These are phyloP conservation scores for Bubo blakistoni DNA, from an alignment of 2,113 vertebrate species.

Conservation along the genomic window DNA sequence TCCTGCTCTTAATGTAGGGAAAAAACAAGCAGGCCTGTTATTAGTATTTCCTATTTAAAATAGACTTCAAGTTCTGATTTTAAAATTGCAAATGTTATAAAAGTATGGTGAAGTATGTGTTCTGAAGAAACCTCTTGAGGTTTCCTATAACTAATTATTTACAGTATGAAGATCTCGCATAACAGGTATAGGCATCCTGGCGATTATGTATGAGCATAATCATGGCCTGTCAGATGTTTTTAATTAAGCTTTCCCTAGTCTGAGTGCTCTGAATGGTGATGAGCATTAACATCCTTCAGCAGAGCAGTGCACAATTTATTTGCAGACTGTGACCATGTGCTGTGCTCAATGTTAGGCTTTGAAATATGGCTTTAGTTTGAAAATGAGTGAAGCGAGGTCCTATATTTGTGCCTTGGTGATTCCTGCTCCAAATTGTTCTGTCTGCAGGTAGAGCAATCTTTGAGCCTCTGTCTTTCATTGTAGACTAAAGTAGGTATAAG, in stretches of 20 bases:
- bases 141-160: constrained; percentile 52
- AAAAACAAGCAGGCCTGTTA: constrained; percentile 32
- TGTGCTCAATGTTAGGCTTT: not conserved
- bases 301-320: not conserved
- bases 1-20: not conserved
- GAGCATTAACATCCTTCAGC: not conserved
- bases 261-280: constrained; percentile 20
- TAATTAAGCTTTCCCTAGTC: constrained; percentile 51
- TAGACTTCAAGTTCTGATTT: constrained; percentile 15
- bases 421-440: not conserved
- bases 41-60: constrained; percentile 62
- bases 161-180: constrained; percentile 37
- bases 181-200: constrained; percentile 42
- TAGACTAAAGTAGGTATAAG: not conserved
- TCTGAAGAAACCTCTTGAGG: constrained; percentile 30
- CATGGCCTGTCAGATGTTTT: constrained; percentile 39
- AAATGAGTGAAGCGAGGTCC: not conserved
- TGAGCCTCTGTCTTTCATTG: not conserved
- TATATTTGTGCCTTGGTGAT: not conserved
- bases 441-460: not conserved
- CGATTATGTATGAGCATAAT: constrained; percentile 34
- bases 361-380: not conserved
- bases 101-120: not conserved
- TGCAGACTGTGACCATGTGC: not conserved
- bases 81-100: constrained; percentile 10